These are phyloP conservation scores for Chloebia gouldiae DNA, from an alignment of 2,113 vertebrate species.

Conservation along the genomic window DNA sequence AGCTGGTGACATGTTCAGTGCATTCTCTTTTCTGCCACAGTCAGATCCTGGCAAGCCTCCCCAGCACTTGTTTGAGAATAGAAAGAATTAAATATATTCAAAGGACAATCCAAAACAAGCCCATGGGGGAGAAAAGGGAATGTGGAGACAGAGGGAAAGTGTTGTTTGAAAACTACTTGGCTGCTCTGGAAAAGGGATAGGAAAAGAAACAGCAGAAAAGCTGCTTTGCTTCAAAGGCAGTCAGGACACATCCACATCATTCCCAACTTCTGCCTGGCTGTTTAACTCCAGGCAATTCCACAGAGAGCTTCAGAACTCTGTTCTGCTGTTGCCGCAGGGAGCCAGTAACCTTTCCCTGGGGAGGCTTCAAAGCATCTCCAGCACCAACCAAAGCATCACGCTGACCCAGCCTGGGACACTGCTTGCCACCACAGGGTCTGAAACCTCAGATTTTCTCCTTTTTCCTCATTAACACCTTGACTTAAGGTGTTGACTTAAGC, in stretches of 20 bases:
- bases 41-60: background rate
- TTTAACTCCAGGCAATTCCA: background rate
- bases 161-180: background rate
- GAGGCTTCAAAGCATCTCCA: background rate
- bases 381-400: rapidly evolving
- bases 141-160: background rate
- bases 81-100: background rate
- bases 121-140: background rate
- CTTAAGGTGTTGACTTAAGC: background rate
- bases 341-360: background rate
- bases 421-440: rapidly evolving
- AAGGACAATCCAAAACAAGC: background rate
- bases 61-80: background rate
- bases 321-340: background rate
- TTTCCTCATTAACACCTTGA: background rate
- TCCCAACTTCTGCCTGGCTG: background rate
- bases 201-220: background rate
- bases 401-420: background rate
- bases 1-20: background rate
- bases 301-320: background rate
- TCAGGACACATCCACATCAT: background rate
- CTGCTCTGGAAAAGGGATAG: background rate
- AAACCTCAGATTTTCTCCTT: rapidly evolving
- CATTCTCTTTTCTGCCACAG: background rate
- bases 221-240: background rate